phyloP scores from a whole-genome alignment of 2,113 vertebrate species.

The human region DNA sequence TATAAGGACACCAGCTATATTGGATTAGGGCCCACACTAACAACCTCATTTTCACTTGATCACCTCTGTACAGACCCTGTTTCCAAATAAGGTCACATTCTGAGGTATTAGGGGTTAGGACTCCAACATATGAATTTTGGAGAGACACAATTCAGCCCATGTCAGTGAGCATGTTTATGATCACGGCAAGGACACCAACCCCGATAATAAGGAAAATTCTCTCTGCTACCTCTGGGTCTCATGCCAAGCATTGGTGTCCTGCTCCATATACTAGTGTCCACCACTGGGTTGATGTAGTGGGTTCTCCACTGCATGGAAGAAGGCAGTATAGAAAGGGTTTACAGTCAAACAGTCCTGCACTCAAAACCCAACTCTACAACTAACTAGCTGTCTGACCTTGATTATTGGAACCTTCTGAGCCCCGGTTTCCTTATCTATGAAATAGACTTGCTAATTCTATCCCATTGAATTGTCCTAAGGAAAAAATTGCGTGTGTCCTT shows the following conservation, averaged over 20 bases:
- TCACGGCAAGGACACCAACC: not conserved
- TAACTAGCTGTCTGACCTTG: not conserved
- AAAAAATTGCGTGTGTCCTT: not conserved
- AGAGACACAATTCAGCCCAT: not conserved
- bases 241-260: not conserved
- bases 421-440: not conserved
- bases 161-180: not conserved
- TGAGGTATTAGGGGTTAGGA: not conserved
- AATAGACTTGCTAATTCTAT: not conserved
- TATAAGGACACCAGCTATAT: not conserved
- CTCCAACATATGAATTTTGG: not conserved
- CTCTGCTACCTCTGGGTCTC: not conserved
- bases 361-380: not conserved
- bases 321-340: not conserved
- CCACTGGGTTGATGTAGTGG: not conserved
- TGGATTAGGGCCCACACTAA: not conserved
- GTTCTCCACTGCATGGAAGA: not conserved
- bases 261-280: not conserved
- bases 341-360: not conserved
- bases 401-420: not conserved
- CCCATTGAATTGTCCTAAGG: not conserved
- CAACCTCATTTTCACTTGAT: not conserved
- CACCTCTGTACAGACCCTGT: not conserved
- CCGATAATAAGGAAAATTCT: not conserved
- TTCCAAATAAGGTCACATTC: not conserved